These are phyloP conservation scores for Ecdyonurus torrentis DNA, from an alignment of 2,888 invertebrate genomes.

Conservation along the genomic window DNA sequence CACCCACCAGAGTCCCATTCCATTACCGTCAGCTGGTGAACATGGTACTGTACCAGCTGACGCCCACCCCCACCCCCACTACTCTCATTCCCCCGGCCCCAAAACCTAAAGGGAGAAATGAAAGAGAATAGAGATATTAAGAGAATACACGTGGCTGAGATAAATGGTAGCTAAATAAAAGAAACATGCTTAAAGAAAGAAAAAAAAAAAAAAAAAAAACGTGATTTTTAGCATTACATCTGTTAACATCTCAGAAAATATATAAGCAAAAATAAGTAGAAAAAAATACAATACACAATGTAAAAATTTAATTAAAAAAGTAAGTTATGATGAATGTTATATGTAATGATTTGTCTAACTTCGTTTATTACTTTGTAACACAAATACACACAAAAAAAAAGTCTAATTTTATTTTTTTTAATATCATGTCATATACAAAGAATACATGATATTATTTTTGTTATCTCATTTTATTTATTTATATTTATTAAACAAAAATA, in stretches of 20 bases:
- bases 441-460: too few relatives aligned
- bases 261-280: too few relatives aligned
- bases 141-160: neutral
- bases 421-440: too few relatives aligned
- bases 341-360: neutral
- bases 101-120: neutral
- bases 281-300: neutral
- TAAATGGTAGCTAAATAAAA: neutral
- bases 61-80: neutral
- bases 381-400: too few relatives aligned
- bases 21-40: neutral
- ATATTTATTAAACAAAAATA: too few relatives aligned
- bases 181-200: neutral
- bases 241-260: too few relatives aligned
- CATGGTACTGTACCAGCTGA: neutral
- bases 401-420: too few relatives aligned
- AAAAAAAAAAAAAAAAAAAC: neutral
- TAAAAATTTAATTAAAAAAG: neutral
- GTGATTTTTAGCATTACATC: neutral
- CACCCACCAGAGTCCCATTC: neutral
- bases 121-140: neutral
- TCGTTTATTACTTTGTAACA: too few relatives aligned
- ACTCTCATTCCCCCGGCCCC: neutral
- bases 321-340: neutral
- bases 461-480: too few relatives aligned